A percentile compares a stretch with the other conserved stretches of the same genome.
Conservation (phyloP, 1,140 invertebrate species). For the Brevipalpus yothersi region DNA sequence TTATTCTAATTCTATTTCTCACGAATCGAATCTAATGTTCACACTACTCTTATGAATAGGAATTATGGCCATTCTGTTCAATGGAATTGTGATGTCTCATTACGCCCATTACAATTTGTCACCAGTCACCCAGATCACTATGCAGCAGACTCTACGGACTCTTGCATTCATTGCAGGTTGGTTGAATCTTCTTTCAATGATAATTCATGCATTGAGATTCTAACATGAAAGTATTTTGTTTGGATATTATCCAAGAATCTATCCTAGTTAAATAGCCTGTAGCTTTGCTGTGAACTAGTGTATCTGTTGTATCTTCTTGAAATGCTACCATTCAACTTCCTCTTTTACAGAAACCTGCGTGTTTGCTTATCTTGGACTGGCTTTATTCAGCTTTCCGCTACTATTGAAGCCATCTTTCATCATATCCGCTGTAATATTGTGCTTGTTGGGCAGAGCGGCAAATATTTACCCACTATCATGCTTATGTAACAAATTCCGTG, state of each 20-base stretch:
- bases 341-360: constrained; percentile 60
- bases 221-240: no score
- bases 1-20: background rate
- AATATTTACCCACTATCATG: constrained; percentile 90
- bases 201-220: no score
- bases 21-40: background rate
- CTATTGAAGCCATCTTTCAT: constrained; percentile 44
- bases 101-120: constrained; percentile 97
- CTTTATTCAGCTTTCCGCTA: constrained; percentile 82
- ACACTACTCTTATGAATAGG: constrained; percentile 26
- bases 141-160: constrained; percentile 95
- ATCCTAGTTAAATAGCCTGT: no score
- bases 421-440: constrained; percentile 72
- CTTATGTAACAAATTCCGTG: constrained; percentile 79
- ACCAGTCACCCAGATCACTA: constrained; percentile 92
- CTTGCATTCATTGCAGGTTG: constrained; percentile 71
- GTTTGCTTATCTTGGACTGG: constrained; percentile 93
- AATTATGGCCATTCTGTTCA: constrained; percentile 98
- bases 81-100: constrained; percentile 98
- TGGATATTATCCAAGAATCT: no score
- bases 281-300: no score
- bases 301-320: no score
- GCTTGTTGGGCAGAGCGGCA: constrained; percentile 69
- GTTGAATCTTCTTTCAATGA: no score
- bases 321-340: background rate